Base-by-base conservation (phyloP, 2,113 vertebrate species). In the Podarcis raffonei region DNA sequence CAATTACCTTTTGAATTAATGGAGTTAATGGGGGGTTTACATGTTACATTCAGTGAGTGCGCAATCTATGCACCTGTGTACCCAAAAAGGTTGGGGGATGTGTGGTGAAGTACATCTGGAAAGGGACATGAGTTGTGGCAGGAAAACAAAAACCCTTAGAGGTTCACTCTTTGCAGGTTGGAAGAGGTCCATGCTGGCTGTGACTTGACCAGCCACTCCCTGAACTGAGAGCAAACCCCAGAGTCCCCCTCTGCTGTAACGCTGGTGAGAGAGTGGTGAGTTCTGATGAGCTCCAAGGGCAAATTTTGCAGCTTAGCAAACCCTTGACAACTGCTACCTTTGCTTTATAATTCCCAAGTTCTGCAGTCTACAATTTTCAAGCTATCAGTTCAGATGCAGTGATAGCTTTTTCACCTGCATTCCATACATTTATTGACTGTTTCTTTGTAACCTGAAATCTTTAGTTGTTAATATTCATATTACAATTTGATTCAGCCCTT, bases 401-500 rank as follows among this genome's bases (percentile, higher is more conserved):
- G 11, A 32, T 3, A 32, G 32, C 6, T 25, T 75, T 53, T 18
- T 83, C 37, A 23, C 65, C 59, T 42, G 15, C 42, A 16, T 42
- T 42, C 48, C 13, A 18, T 68, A 20, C 12, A 68, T 83, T 37
- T 83, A 37, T 39, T 5, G 37, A 69, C 23, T 83, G 16, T 83
- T 69, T 16, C 35, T 83, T 83, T 83, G 39, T 30, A 83, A 81
- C 92, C 87, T 93, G 91, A 91, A 77, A 89, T 81, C 74, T 90
- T 53, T 30, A 48, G 30, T 89, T 85, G 79, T 95, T 83, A 86
- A 88, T 89, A 7, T 87, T 85, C 90, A 83, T 89, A 89, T 93
- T 81, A 92, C 92, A 91, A 91, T 89, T 81, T 79, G 86, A 35
- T 3, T 87, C 53, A 82, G 23, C 90, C 76, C 66, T 27, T 65